A percentile compares a stretch with the other conserved stretches of the same genome.
These are phyloP conservation scores for Onychostoma macrolepis DNA, from an alignment of 2,113 vertebrate genomes.

Conservation along the genomic window DNA sequence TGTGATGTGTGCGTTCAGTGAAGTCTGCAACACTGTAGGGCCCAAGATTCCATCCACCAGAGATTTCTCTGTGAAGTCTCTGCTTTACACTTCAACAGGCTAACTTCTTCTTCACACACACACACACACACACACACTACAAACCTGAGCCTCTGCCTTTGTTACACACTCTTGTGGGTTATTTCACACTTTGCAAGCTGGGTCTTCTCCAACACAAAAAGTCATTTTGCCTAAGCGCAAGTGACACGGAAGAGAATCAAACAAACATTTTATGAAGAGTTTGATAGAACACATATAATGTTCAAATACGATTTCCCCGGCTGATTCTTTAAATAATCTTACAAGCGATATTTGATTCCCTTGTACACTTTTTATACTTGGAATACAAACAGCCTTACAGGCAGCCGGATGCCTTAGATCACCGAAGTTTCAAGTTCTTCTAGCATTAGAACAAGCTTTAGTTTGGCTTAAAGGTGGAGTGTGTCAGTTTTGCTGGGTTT, in stretches of 20 bases:
- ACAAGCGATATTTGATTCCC: constrained; percentile 21
- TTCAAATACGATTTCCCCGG: constrained; percentile 23
- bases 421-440: background rate
- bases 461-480: background rate
- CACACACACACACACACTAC: background rate
- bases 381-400: constrained; percentile 7
- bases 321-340: constrained; percentile 33
- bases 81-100: constrained; percentile 46
- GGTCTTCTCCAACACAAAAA: background rate
- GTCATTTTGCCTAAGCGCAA: constrained; percentile 22
- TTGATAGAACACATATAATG: constrained; percentile 25
- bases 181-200: background rate
- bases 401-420: background rate
- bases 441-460: background rate
- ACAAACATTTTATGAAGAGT: constrained; percentile 33
- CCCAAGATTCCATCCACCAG: constrained; percentile 40
- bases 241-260: constrained; percentile 35
- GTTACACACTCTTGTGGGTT: constrained; percentile 19
- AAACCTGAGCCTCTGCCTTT: constrained; percentile 20
- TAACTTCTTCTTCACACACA: constrained; percentile 24
- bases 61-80: constrained; percentile 44
- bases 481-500: background rate
- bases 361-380: constrained; percentile 12
- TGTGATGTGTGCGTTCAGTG: constrained; percentile 45
- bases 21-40: constrained; percentile 32